These are phyloP conservation scores for Triplophysa siluroides DNA, from an alignment of 2,113 vertebrate genomes.

Conservation along the genomic window DNA sequence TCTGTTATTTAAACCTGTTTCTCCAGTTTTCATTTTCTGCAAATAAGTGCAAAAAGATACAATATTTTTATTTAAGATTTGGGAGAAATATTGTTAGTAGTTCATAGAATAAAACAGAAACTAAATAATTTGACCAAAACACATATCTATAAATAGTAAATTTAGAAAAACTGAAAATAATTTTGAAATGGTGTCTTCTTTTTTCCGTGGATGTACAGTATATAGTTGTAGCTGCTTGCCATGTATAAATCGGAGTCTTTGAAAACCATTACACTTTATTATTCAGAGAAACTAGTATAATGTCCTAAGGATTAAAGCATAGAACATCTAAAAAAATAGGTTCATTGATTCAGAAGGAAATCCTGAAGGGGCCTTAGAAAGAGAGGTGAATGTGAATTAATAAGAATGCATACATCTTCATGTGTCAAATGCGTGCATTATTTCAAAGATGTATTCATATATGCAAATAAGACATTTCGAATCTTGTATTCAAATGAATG, in stretches of 20 bases:
- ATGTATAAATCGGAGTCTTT: not conserved
- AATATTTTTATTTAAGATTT: too few species aligned
- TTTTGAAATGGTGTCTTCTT: not conserved
- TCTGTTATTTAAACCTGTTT: too few species aligned
- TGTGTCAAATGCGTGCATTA: conserved; percentile 5
- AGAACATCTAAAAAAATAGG: not conserved
- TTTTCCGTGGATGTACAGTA: not conserved
- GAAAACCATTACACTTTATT: not conserved
- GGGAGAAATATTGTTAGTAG: too few species aligned
- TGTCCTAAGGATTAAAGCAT: not conserved
- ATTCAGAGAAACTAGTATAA: not conserved
- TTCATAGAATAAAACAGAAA: too few species aligned
- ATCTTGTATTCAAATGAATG: conserved; percentile 37
- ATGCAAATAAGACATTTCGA: conserved; percentile 40
- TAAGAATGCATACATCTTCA: conserved; percentile 12
- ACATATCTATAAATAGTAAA: too few species aligned
- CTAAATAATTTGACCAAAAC: too few species aligned
- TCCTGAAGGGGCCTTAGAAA: not conserved
- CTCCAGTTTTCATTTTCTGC: too few species aligned
- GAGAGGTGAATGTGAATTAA: not conserved
- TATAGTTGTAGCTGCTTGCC: not conserved
- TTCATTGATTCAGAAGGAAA: not conserved
- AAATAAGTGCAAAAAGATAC: too few species aligned
- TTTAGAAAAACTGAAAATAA: too few species aligned
- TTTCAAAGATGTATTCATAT: conserved; percentile 37